Conservation (phyloP, 2,113 vertebrate genomes). For the Myiopsitta monachus region DNA sequence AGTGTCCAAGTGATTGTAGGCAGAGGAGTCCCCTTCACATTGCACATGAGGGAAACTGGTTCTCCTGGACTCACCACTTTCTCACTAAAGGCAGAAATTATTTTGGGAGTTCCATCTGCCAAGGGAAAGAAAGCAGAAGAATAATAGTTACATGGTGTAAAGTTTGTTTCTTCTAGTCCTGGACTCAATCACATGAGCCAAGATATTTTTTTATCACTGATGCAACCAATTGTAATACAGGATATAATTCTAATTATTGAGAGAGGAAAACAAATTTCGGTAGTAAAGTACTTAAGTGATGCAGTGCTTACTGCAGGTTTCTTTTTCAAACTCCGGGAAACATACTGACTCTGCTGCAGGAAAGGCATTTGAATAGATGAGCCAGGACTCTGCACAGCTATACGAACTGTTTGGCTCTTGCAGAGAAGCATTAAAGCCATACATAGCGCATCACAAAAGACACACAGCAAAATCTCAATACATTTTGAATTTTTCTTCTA, state of each 20-base stretch:
- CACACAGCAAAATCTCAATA: not conserved
- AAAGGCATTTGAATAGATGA: not conserved
- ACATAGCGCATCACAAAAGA: not conserved
- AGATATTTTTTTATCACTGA: not conserved
- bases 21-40: constrained; percentile 92
- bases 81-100: constrained; percentile 95
- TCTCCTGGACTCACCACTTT: constrained; percentile 95
- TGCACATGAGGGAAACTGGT: constrained; percentile 93
- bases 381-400: not conserved
- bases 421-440: not conserved
- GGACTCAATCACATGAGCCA: not conserved
- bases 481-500: not conserved
- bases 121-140: constrained; percentile 8
- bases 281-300: not conserved
- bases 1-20: constrained; percentile 92
- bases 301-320: not conserved
- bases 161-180: not conserved
- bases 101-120: constrained; percentile 96
- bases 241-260: not conserved
- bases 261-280: not conserved
- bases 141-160: not conserved
- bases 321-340: not conserved
- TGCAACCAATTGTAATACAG: not conserved
- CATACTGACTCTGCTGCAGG: not conserved
- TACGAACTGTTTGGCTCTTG: not conserved